phyloP scores from a whole-genome alignment of 2,113 vertebrate species.

The Mesoclemmys tuberculata region DNA sequence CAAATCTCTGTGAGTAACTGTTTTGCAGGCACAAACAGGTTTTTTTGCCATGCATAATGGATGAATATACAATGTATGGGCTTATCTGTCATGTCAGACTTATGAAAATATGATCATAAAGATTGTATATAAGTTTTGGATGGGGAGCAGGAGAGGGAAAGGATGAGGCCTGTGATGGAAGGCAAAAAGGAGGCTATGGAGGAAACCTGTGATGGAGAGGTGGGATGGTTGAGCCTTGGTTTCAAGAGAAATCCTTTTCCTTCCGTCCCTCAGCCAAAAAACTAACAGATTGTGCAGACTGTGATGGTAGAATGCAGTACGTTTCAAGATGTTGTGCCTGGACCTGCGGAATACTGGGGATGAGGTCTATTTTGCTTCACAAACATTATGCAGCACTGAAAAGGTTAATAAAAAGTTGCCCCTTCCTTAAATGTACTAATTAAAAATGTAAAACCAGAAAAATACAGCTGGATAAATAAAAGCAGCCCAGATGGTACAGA shows the following conservation, averaged over 20 bases:
- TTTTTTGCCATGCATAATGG: neutral
- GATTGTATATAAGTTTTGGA: neutral
- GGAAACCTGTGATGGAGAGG: neutral
- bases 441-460: constrained; percentile 79
- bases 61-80: neutral
- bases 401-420: constrained; percentile 66
- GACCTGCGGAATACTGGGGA: neutral
- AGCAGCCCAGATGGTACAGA: constrained; percentile 76
- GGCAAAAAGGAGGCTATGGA: neutral
- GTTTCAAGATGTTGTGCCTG: neutral
- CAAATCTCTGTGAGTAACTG: neutral
- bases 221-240: neutral
- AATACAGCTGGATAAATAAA: constrained; percentile 81
- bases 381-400: neutral
- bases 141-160: accelerated
- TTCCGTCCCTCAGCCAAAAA: accelerated
- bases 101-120: neutral
- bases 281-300: neutral
- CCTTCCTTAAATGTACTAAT: constrained; percentile 73
- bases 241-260: neutral
- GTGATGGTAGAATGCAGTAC: neutral
- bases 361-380: neutral
- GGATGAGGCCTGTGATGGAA: neutral
- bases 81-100: neutral
- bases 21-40: constrained; percentile 2